Percentiles rank a stretch among this genome's conserved stretches.
Evolutionary conservation across 2,888 invertebrate species (phyloP).

Genomic region (Lasiommata megera): DNA sequence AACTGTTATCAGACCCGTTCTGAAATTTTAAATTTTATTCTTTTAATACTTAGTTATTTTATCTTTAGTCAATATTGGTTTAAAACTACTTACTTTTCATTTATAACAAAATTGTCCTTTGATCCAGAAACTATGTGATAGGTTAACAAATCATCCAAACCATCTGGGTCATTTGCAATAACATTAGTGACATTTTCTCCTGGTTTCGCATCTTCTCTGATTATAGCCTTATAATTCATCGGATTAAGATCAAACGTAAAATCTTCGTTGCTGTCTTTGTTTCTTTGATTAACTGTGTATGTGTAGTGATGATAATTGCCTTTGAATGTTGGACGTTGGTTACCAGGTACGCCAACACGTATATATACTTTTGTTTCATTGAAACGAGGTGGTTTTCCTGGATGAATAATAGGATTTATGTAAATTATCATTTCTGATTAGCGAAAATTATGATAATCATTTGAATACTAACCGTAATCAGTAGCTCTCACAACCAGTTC

Average conservation of each 20-base stretch:
- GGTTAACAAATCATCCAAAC: constrained; percentile 84
- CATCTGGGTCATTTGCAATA: constrained; percentile 89
- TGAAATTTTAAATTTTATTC: constrained; percentile 43
- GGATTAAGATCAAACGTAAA: constrained; percentile 82
- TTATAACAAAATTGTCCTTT: constrained; percentile 88
- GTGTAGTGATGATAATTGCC: constrained; percentile 85
- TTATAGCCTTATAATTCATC: constrained; percentile 85
- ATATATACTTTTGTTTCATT: constrained; percentile 85
- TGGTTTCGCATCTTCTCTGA: constrained; percentile 85
- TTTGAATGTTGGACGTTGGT: constrained; percentile 89
- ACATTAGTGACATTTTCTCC: constrained; percentile 87
- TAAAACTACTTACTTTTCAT: constrained; percentile 80
- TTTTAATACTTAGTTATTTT: background rate
- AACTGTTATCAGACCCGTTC: constrained; percentile 86
- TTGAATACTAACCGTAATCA: constrained; percentile 81
- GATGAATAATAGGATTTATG: background rate
- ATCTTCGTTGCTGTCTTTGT: constrained; percentile 57
- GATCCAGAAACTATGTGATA: constrained; percentile 88
- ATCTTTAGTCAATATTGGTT: background rate
- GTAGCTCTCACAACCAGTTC: constrained; percentile 85
- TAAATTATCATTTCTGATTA: background rate
- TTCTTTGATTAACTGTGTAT: constrained; percentile 57
- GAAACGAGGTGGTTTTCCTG: constrained; percentile 83
- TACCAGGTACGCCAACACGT: constrained; percentile 90
- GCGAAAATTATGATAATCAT: background rate